Conservation (phyloP, 2,888 invertebrate genomes). For the Dinocampus coccinellae region DNA sequence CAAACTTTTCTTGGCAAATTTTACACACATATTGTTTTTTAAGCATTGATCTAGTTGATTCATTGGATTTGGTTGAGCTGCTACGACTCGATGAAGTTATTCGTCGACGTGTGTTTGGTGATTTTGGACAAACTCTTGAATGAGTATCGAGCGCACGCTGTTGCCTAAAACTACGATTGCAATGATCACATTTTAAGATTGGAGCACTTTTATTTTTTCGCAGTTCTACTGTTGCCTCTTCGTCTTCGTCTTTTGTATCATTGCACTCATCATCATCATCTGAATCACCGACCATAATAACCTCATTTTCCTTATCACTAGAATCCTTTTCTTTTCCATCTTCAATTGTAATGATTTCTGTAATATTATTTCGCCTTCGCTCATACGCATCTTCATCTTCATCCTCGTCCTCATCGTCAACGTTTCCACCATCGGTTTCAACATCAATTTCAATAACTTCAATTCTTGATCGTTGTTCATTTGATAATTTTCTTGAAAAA, state of each 20-base stretch:
- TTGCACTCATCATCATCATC: slow-evolving; percentile 61
- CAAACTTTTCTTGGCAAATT: slow-evolving; percentile 62
- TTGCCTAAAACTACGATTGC: slow-evolving; percentile 59
- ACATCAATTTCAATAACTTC: slow-evolving; percentile 65
- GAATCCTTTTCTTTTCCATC: slow-evolving; percentile 65
- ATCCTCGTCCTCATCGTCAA: slow-evolving; percentile 48
- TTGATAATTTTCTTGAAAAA: slow-evolving; percentile 19
- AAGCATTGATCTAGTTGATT: slow-evolving; percentile 7
- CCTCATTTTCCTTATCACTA: slow-evolving; percentile 66
- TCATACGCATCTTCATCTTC: slow-evolving; percentile 28
- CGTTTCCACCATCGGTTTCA: slow-evolving; percentile 51
- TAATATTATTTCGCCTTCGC: slow-evolving; percentile 44
- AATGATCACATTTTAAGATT: slow-evolving; percentile 58
- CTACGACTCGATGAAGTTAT: slow-evolving; percentile 33
- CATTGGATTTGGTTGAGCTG: slow-evolving; percentile 32
- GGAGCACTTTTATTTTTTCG: slow-evolving; percentile 1
- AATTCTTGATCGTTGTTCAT: slow-evolving; percentile 49
- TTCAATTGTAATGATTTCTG: slow-evolving; percentile 59
- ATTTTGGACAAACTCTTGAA: slow-evolving; percentile 58
- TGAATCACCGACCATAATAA: slow-evolving; percentile 64
- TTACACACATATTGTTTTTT: slow-evolving; percentile 62
- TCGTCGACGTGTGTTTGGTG: slow-evolving; percentile 45
- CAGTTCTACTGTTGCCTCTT: neutral
- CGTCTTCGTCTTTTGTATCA: neutral
- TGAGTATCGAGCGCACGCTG: slow-evolving; percentile 60